Percentiles rank a stretch among this genome's conserved stretches.
phyloP scores from a whole-genome alignment of 53 echinoderm and acorn worm genomes.

The Holothuria scabra region DNA sequence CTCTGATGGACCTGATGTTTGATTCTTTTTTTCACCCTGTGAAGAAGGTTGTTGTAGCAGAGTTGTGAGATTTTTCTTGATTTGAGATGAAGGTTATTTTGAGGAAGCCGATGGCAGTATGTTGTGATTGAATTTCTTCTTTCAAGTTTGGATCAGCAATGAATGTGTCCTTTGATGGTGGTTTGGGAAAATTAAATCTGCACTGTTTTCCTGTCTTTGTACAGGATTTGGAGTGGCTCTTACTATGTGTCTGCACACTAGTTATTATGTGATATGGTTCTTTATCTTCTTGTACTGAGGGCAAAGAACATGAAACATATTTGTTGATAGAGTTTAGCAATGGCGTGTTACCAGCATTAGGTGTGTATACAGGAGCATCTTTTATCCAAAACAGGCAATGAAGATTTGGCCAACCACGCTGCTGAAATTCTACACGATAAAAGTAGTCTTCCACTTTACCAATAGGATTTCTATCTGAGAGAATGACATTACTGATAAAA shows the following conservation, averaged over 20 bases:
- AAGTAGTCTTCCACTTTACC: conserved; percentile 47
- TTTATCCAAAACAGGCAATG: conserved; percentile 43
- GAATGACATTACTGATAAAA: not conserved
- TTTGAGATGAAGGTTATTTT: too few species aligned
- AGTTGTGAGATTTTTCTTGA: too few species aligned
- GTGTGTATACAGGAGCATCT: not conserved
- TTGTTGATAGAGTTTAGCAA: not conserved
- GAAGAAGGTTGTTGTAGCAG: too few species aligned
- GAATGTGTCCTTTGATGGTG: conserved; percentile 2
- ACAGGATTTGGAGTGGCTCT: conserved; percentile 47
- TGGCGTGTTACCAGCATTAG: not conserved
- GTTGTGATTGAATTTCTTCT: not conserved
- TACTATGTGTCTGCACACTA: conserved; percentile 9
- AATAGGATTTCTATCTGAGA: not conserved
- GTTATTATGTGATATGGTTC: not conserved
- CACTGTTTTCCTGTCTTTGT: conserved; percentile 20
- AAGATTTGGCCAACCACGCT: conserved; percentile 18
- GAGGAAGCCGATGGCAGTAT: too few species aligned
- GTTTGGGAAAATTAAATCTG: not conserved
- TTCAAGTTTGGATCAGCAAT: not conserved
- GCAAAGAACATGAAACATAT: conserved; percentile 3
- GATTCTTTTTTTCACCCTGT: too few species aligned
- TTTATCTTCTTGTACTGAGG: not conserved
- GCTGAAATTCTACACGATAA: conserved; percentile 29
- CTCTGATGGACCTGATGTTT: too few species aligned